These are phyloP conservation scores for Phalacrocorax brasilianus DNA, from an alignment of 2,113 vertebrate species.

Conservation along the genomic window DNA sequence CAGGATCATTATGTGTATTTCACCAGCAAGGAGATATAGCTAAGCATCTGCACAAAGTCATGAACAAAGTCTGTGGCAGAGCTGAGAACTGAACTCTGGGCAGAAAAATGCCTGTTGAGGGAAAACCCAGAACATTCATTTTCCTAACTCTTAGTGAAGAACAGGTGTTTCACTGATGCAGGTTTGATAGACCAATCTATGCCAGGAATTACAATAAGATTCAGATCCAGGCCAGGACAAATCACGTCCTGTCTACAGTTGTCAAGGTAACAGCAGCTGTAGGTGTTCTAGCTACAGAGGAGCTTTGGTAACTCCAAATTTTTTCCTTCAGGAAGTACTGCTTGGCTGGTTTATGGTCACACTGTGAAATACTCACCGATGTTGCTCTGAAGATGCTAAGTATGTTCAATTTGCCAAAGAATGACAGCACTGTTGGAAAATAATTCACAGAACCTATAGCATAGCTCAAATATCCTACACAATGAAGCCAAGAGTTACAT, in stretches of 20 bases:
- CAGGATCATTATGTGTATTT: background rate
- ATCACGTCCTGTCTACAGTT: background rate
- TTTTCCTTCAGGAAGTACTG: background rate
- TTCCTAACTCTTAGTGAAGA: background rate
- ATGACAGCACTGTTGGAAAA: background rate
- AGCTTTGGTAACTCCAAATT: background rate
- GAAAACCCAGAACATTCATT: background rate
- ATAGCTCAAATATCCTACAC: background rate
- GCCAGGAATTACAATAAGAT: background rate
- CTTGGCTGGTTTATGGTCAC: background rate
- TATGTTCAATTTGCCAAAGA: background rate
- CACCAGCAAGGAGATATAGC: background rate
- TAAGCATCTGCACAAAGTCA: background rate
- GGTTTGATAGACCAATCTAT: background rate
- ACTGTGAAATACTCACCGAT: background rate
- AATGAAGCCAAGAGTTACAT: accelerated
- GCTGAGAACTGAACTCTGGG: background rate
- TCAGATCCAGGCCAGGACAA: background rate
- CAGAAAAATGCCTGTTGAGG: background rate
- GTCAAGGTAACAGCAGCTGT: background rate
- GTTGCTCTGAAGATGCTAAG: background rate
- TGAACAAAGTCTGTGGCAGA: background rate
- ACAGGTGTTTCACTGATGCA: background rate
- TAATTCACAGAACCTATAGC: background rate
- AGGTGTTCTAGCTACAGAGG: background rate